Evolutionary conservation across 1,140 invertebrate genomes (phyloP).

Genomic region (Scaptomyza montana): DNA sequence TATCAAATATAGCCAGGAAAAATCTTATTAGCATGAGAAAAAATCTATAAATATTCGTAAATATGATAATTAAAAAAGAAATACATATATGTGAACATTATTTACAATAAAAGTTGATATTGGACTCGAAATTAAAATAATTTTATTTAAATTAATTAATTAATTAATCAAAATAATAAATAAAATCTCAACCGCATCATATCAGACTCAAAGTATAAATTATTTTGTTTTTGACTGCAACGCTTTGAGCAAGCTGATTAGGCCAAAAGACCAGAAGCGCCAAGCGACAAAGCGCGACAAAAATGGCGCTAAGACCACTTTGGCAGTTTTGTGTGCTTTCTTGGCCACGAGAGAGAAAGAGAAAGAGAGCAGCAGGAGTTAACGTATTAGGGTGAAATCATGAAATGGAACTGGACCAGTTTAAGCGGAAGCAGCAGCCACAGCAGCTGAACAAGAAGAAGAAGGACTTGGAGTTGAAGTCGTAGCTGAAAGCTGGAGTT

Average conservation of each 20-base stretch:
- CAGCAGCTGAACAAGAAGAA: slow-evolving; percentile 21
- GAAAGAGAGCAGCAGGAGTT: slow-evolving; percentile 37
- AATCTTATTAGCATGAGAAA: neutral
- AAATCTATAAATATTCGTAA: neutral
- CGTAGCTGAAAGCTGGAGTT: slow-evolving; percentile 36
- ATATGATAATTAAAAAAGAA: no score
- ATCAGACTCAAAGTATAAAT: slow-evolving; percentile 32
- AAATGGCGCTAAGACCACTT: slow-evolving; percentile 73
- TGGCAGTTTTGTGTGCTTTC: slow-evolving; percentile 16
- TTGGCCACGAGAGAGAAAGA: no score
- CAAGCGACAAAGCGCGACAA: slow-evolving; percentile 68
- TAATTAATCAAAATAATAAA: neutral
- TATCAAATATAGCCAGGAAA: slow-evolving; percentile 7
- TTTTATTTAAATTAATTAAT: no score
- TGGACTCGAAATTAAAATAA: no score
- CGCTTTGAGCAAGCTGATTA: slow-evolving; percentile 66
- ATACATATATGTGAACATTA: no score
- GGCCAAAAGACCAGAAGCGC: slow-evolving; percentile 50
- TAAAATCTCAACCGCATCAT: no score
- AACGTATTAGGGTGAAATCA: slow-evolving; percentile 79
- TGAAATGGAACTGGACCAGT: slow-evolving; percentile 81
- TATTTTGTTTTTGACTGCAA: slow-evolving; percentile 35
- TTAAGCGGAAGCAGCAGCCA: slow-evolving; percentile 77
- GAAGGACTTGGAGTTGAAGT: neutral
- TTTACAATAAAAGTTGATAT: no score